Evolutionary conservation across 2,113 vertebrate genomes (phyloP).

Genomic region (Meleagris gallopavo): DNA sequence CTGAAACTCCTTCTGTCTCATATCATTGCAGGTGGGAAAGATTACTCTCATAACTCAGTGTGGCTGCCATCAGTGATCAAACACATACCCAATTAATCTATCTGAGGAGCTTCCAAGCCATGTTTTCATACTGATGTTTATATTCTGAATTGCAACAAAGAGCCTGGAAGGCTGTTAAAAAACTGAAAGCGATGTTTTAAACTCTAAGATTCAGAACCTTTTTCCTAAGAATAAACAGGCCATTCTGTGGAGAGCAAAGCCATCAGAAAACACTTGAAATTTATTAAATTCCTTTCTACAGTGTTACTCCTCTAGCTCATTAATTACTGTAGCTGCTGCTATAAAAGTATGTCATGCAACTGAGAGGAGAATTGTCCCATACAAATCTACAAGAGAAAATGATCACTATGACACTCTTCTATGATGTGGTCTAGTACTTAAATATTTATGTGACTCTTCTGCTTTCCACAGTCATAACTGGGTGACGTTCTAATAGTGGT

Average conservation of each 20-base stretch:
- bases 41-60: rapidly evolving
- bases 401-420: neutral
- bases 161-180: conserved; percentile 10
- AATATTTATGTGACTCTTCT: neutral
- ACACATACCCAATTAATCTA: neutral
- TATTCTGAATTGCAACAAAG: neutral
- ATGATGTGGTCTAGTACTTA: neutral
- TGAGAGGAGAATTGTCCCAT: neutral
- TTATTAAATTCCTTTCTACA: conserved; percentile 54
- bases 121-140: neutral
- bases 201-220: conserved; percentile 17
- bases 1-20: neutral
- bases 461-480: neutral
- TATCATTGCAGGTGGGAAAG: neutral
- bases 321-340: conserved; percentile 52
- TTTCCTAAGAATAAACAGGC: conserved; percentile 44
- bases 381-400: neutral
- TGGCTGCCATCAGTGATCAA: neutral
- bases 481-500: neutral
- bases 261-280: conserved; percentile 54
- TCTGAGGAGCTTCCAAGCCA: neutral
- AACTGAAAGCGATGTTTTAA: conserved; percentile 30
- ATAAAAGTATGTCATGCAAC: conserved; percentile 10
- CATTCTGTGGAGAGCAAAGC: conserved; percentile 21
- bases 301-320: neutral